Base-by-base conservation (phyloP, 2,797 vertebrate genomes). In the Darevskia mixta region DNA sequence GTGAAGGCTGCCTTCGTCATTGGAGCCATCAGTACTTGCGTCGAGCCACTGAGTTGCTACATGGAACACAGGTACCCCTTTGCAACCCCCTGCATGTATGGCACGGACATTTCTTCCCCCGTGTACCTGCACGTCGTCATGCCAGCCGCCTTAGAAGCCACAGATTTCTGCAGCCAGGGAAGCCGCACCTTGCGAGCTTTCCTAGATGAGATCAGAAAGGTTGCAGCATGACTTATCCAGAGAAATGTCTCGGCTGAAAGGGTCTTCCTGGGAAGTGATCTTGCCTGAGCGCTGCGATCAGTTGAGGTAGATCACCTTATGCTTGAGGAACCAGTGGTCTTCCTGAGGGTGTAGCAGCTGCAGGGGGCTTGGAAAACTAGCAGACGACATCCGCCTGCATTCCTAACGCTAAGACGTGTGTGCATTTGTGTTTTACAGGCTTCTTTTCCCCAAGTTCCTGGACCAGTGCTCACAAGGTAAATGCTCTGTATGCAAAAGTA, bases 381-480 rank as follows among this genome's bases (percentile, higher is more conserved):
- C 58, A 49, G 3, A 2, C 7, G 8, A 5, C 1, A 18, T 20
- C 43, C 41, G 11, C 25, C 43, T 49, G 2, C n/a, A 1, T 67
- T 8, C 58, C 29, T 66, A 5, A 67, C 3, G 23, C 43, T 25
- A 71, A 78, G 3, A 17, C 27, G 6, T 78, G 1, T 1, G 0
- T 67, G 29, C 61, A 45, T 32, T 94, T 25, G 92, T 89, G 61
- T 20, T 80, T 82, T 92, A 27, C 82, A 99, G 99, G 94, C 98
- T 98, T 92, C 96, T 98, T 71, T 99, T 99, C 79, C 99, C 99
- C 25, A 99, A 99, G 93, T 97, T 98, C 92, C 94, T 99, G 97
- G 99, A 99, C 95, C 99, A 99, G 93, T 99, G 98, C 94, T 98
- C 98, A 32, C 98, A 99, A 97, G 99, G 99, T 99, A 95, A 82